Base-by-base conservation (phyloP, 2,113 vertebrate species). In the Epinephelus cyanopodus region DNA sequence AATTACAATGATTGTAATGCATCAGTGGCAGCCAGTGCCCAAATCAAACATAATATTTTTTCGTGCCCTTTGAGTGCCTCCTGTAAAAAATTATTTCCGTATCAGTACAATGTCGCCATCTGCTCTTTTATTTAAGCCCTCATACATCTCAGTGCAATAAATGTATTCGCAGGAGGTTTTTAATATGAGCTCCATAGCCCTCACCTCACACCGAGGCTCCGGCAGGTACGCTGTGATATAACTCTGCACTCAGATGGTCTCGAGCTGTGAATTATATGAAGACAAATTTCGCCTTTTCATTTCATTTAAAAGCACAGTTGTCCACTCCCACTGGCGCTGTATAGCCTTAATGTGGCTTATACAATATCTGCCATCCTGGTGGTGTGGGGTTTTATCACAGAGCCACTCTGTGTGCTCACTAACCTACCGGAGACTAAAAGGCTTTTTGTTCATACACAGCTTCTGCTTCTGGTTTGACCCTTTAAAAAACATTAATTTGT, bases 61-160 rank as follows among this genome's bases (percentile, higher is more conserved):
- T 37, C 45, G 6, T 66, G 57, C 72, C 75, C 45, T 69, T 78
- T 79, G 83, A 82, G 68, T 79, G 33, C 53, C 10, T 60, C 47
- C 45, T 63, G 27, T 39, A 68, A 80, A 81, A 81, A 81, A 78
- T 15, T 11, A 75, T 65, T 64, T 74, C 39, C 69, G 57, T 71
- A 76, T 50, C 47, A 58, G 56, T 54, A 48, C 60, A 10, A 18
- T 77, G 54, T 64, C 67, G 52, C n/a, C 60, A 23, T 63, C 77
- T 81, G 62, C 33, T 33, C 62, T 85, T 89, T 90, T 64, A 85
- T 88, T 73, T 65, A 29, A 58, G 42, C 80, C 79, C 52, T 75
- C 62, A 74, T 79, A 64, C 69, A 66, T 82, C 88, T 92, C 88
- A 64, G 27, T 74, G 79, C 87, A 93, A 93, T 94, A 94, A 91